phyloP scores from a whole-genome alignment of 2,888 invertebrate genomes.

The Sphaeridia pumilis region DNA sequence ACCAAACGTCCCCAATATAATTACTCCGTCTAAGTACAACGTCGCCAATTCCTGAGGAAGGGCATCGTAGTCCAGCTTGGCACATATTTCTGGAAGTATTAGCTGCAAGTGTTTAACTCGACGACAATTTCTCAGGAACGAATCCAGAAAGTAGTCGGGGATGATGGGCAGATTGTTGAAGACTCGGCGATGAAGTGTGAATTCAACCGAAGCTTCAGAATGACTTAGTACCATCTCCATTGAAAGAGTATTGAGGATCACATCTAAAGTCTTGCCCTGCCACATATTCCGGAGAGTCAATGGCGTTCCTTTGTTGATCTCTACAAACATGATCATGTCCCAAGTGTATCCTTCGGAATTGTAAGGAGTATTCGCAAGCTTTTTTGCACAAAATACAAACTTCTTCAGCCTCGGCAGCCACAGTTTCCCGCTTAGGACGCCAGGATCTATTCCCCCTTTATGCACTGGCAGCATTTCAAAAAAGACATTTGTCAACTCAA shows the following conservation, averaged over 20 bases:
- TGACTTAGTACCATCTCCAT: constrained; percentile 6
- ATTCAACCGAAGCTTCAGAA: not conserved
- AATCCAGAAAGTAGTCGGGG: constrained; percentile 12
- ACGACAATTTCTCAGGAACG: constrained; percentile 11
- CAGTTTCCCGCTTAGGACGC: not conserved
- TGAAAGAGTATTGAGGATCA: constrained; percentile 7
- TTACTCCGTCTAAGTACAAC: constrained; percentile 4
- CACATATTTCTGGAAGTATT: constrained; percentile 5
- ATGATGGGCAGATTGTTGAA: constrained; percentile 4
- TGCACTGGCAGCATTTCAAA: constrained; percentile 3
- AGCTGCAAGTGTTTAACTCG: constrained; percentile 3
- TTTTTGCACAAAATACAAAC: constrained; percentile 6
- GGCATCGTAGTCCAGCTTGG: constrained; percentile 11
- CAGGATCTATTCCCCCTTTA: not conserved
- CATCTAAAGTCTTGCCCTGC: constrained; percentile 5
- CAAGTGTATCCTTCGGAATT: constrained; percentile 10
- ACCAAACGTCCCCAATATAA: constrained; percentile 1
- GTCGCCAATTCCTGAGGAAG: constrained; percentile 7
- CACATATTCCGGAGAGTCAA: constrained; percentile 6
- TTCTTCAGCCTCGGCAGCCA: constrained; percentile 11
- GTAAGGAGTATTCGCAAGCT: not conserved
- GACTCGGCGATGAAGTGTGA: constrained; percentile 4
- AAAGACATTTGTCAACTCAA: constrained; percentile 10
- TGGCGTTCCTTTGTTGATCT: constrained; percentile 5
- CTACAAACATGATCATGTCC: constrained; percentile 10